A percentile compares a stretch with the other conserved stretches of the same genome.
phyloP scores from a whole-genome alignment of 2,888 invertebrate genomes.

The Heteropelma amictum region DNA sequence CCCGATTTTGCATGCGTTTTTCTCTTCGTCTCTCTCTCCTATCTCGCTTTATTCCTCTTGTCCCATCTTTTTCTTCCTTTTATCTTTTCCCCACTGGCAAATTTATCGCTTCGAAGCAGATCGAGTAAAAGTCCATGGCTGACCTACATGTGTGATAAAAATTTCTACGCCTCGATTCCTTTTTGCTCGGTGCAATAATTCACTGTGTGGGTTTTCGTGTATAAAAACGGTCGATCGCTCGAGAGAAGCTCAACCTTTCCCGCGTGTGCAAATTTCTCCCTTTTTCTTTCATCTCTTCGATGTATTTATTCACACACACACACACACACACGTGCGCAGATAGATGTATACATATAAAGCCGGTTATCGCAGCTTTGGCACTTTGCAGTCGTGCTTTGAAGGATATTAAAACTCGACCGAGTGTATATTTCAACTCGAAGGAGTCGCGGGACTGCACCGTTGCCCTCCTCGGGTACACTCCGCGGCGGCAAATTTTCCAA shows the following conservation, averaged over 20 bases:
- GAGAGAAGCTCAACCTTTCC: neutral
- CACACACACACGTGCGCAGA: too few species aligned
- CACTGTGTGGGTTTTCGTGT: constrained; percentile 2
- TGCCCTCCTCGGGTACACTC: too few species aligned
- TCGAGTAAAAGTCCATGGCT: constrained; percentile 10
- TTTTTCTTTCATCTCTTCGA: neutral
- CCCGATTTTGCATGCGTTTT: constrained; percentile 13
- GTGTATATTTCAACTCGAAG: too few species aligned
- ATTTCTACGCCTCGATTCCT: constrained; percentile 8
- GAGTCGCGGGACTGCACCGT: too few species aligned
- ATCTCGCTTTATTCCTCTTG: constrained; percentile 3
- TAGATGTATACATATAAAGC: too few species aligned
- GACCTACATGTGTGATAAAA: constrained; percentile 40
- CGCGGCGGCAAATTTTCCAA: too few species aligned
- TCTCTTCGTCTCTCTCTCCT: neutral
- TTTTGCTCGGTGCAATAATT: neutral
- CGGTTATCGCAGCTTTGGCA: too few species aligned
- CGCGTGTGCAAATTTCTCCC: neutral
- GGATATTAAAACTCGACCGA: too few species aligned
- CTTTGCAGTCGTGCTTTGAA: too few species aligned
- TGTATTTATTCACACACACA: neutral
- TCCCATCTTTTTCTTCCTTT: constrained; percentile 34
- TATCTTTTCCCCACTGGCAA: neutral
- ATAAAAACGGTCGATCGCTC: constrained; percentile 14
- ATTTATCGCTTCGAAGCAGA: constrained; percentile 25